phyloP scores from a whole-genome alignment of 2,797 vertebrate genomes.

The Dendrocincla tyrannina region DNA sequence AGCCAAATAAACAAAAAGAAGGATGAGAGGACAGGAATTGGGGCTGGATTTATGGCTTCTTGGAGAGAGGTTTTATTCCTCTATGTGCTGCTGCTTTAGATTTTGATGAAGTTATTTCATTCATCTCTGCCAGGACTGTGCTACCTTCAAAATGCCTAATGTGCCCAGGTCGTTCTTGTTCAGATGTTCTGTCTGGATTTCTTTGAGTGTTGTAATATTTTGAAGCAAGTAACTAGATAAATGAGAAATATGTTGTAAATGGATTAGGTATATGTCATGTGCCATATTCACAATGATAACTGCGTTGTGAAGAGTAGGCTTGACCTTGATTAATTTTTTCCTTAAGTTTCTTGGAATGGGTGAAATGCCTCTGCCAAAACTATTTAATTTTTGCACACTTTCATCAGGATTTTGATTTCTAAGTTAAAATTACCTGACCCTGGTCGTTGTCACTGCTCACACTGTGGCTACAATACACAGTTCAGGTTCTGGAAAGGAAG shows the following conservation, averaged over 20 bases:
- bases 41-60: constrained; percentile 14
- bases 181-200: background rate
- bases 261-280: background rate
- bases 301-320: background rate
- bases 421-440: background rate
- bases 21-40: background rate
- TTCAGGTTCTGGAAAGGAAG: background rate
- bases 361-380: background rate
- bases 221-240: background rate
- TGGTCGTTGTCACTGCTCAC: background rate
- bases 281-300: background rate
- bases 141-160: background rate
- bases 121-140: background rate
- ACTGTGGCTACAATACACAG: accelerated
- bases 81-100: background rate
- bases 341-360: background rate
- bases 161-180: background rate
- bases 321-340: background rate
- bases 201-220: background rate
- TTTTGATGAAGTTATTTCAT: constrained; percentile 15
- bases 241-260: background rate
- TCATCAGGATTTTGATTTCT: background rate
- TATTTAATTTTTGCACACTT: background rate
- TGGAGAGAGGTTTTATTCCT: background rate
- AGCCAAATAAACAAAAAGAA: constrained; percentile 8